These are phyloP conservation scores for Fregetta grallaria DNA, from an alignment of 2,113 vertebrate genomes.

Conservation along the genomic window DNA sequence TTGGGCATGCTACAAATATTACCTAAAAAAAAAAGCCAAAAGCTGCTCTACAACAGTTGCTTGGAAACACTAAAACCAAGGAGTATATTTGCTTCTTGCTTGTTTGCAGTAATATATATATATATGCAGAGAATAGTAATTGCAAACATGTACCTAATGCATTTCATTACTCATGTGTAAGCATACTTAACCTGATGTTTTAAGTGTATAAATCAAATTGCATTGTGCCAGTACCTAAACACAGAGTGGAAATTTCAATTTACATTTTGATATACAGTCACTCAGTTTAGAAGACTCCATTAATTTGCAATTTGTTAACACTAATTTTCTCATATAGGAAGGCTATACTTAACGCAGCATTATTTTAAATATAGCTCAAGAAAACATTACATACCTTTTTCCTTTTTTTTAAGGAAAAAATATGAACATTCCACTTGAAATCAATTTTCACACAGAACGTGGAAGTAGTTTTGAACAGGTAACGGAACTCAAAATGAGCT, in stretches of 20 bases:
- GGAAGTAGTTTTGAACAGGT: background rate
- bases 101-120: background rate
- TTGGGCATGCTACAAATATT: background rate
- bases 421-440: background rate
- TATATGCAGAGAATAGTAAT: background rate
- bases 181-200: background rate
- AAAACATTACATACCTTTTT: background rate
- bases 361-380: background rate
- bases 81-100: background rate
- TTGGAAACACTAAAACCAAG: background rate
- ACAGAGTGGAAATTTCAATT: conserved; percentile 23
- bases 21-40: background rate
- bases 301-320: conserved; percentile 4
- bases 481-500: background rate
- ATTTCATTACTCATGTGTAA: background rate
- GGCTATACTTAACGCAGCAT: background rate
- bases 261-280: background rate
- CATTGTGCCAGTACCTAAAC: background rate
- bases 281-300: background rate
- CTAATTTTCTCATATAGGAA: background rate
- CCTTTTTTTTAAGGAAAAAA: background rate
- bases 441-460: background rate
- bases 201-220: background rate
- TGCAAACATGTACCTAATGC: background rate
- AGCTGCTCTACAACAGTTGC: background rate